Evolutionary conservation across 1,140 invertebrate species (phyloP).

Genomic region (Eciton burchellii): DNA sequence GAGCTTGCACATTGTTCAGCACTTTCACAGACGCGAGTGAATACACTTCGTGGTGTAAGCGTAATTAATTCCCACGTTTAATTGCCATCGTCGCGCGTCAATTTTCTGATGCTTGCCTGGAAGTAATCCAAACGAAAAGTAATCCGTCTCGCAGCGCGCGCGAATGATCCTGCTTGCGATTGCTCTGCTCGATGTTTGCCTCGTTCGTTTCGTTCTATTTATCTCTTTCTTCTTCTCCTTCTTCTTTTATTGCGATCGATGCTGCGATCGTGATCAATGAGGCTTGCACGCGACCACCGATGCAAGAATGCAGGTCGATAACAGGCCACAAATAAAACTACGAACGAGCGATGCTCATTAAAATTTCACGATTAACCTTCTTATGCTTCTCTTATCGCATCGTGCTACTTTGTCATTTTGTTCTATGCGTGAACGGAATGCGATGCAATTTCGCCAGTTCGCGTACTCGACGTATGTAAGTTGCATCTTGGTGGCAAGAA

Average conservation of each 20-base stretch:
- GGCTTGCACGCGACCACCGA: constrained; percentile 35
- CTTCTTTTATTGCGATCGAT: too few relatives aligned
- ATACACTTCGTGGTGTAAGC: background rate
- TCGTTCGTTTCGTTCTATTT: constrained; percentile 37
- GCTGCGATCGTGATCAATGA: constrained; percentile 3
- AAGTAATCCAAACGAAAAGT: background rate
- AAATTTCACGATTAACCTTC: constrained; percentile 67
- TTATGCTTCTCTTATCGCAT: constrained; percentile 62
- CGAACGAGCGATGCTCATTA: constrained; percentile 52
- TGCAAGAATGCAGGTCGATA: constrained; percentile 23
- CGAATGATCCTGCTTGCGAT: constrained; percentile 15
- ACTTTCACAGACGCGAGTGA: background rate
- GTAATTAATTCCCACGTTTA: constrained; percentile 7
- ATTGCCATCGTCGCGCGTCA: background rate
- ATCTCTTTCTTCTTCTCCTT: too few relatives aligned
- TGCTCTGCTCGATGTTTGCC: constrained; percentile 55
- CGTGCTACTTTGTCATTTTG: constrained; percentile 55
- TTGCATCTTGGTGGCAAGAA: background rate
- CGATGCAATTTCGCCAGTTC: constrained; percentile 21
- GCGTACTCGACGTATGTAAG: background rate
- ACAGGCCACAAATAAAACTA: constrained; percentile 38
- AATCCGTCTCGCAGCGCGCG: background rate
- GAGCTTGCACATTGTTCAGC: constrained; percentile 30
- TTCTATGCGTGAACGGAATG: constrained; percentile 55
- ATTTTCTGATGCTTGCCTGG: background rate